These are phyloP conservation scores for Carassius gibelio DNA, from an alignment of 2,113 vertebrate genomes.

Conservation along the genomic window DNA sequence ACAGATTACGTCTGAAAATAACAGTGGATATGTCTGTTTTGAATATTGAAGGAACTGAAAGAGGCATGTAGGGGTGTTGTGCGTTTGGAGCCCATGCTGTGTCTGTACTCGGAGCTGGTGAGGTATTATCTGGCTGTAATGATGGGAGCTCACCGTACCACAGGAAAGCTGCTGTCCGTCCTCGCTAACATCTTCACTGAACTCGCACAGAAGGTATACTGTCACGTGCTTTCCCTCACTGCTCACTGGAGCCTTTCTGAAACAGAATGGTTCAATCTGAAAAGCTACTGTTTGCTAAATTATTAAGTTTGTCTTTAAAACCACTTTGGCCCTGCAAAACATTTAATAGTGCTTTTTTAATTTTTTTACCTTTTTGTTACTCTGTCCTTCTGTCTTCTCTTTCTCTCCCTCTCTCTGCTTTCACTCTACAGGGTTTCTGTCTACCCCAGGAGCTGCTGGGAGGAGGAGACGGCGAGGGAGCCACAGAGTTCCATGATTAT, in stretches of 20 bases:
- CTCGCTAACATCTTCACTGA: conserved; percentile 88
- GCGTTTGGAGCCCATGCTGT: conserved; percentile 84
- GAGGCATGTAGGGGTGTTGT: conserved; percentile 81
- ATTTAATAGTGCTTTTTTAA: neutral
- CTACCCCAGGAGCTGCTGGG: conserved; percentile 89
- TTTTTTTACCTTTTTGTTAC: neutral
- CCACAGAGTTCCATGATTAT: conserved; percentile 90
- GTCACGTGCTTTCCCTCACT: too few relatives aligned
- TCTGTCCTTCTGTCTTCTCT: neutral
- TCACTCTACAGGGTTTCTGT: conserved; percentile 86
- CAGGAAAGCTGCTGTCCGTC: conserved; percentile 88
- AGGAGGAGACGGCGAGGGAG: conserved; percentile 84
- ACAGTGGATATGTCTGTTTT: conserved; percentile 1
- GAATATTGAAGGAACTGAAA: conserved; percentile 73
- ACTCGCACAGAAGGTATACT: conserved; percentile 87
- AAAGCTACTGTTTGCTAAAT: neutral
- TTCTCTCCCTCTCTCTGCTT: neutral
- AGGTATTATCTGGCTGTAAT: conserved; percentile 86
- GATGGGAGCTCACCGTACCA: conserved; percentile 86
- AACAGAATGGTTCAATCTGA: neutral
- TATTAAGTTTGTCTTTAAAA: neutral
- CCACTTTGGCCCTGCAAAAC: neutral
- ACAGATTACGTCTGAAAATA: neutral
- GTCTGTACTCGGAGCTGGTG: conserved; percentile 83
- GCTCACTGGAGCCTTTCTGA: neutral